Evolutionary conservation across 2,113 vertebrate species (phyloP).

Genomic region (Telmatochromis sp.): DNA sequence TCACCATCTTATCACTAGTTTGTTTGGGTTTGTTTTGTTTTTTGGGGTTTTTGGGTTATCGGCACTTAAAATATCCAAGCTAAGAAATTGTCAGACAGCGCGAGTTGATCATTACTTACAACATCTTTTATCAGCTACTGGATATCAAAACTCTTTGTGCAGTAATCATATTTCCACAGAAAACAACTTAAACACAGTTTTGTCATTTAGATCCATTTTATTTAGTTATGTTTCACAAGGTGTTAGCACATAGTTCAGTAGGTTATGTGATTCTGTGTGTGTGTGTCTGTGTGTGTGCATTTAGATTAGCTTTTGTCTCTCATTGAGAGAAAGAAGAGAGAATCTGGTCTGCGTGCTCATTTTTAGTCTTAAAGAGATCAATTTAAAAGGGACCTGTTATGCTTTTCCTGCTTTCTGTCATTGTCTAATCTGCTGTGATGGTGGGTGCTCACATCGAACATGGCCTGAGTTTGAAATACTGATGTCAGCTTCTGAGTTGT

Average conservation of each 20-base stretch:
- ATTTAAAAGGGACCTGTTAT: background rate
- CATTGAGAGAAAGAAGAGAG: background rate
- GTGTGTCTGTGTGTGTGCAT: background rate
- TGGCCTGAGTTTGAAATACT: background rate
- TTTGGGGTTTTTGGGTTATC: fast-evolving
- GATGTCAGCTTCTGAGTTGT: background rate
- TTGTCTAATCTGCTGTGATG: background rate
- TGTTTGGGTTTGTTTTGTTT: background rate
- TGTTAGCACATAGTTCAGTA: background rate
- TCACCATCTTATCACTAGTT: background rate
- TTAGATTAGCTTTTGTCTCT: slow-evolving; percentile 4
- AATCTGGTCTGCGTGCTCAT: background rate
- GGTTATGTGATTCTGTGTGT: background rate
- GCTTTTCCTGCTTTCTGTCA: background rate
- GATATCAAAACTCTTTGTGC: background rate
- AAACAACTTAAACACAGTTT: background rate
- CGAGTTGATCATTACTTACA: background rate
- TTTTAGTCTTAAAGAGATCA: background rate
- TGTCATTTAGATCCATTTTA: background rate
- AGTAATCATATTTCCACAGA: background rate
- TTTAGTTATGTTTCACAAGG: background rate
- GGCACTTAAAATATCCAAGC: background rate
- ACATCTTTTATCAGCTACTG: background rate
- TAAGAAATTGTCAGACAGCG: background rate
- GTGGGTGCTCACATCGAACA: background rate